phyloP scores from a whole-genome alignment of 2,888 invertebrate genomes.

The Nycteola revayana region DNA sequence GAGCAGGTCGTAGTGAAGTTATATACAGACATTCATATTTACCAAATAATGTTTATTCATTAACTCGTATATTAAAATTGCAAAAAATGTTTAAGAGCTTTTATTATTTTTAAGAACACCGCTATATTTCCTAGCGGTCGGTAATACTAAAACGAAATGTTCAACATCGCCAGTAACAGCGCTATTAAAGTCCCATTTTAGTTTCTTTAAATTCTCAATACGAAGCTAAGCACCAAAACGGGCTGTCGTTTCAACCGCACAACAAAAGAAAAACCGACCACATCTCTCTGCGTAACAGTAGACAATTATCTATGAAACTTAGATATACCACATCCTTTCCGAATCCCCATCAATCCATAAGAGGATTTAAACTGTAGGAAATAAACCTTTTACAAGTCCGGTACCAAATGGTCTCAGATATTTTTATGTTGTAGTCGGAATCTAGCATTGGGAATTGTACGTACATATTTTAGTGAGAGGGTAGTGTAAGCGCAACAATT shows the following conservation, averaged over 20 bases:
- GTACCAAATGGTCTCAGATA: constrained; percentile 25
- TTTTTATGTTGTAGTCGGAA: constrained; percentile 33
- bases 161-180: no score
- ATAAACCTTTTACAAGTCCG: constrained; percentile 12
- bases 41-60: no score
- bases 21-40: no score
- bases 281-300: not conserved
- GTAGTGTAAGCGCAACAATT: constrained; percentile 45
- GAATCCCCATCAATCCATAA: constrained; percentile 5
- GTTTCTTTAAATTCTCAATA: not conserved
- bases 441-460: constrained; percentile 36
- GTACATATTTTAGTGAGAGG: constrained; percentile 47
- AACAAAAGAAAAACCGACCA: not conserved
- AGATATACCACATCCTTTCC: not conserved
- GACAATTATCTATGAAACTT: not conserved
- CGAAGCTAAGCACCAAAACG: not conserved
- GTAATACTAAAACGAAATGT: no score
- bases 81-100: no score
- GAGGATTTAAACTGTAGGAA: constrained; percentile 3
- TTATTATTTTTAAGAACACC: no score
- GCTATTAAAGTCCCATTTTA: not conserved
- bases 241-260: not conserved
- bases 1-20: no score
- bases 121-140: no score
- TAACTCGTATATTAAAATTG: no score